A percentile compares a stretch with the other conserved stretches of the same genome.
phyloP scores from a whole-genome alignment of 2,113 vertebrate genomes.

The Apeltes quadracus region DNA sequence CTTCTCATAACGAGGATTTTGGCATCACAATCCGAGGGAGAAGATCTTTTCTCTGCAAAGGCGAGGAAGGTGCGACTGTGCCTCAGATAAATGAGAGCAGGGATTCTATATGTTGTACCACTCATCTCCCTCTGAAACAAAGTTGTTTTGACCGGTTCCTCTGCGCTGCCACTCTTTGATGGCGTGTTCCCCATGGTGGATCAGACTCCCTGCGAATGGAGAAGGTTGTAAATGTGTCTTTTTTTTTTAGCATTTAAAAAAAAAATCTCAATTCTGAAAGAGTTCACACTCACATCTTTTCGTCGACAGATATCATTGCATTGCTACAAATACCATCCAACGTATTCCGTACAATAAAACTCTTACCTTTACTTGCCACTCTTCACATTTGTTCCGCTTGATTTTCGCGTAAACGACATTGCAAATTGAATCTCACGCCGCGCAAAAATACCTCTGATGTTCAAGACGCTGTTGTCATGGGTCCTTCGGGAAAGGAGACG shows the following conservation, averaged over 20 bases:
- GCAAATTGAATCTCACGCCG: constrained; percentile 37
- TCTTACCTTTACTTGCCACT: constrained; percentile 65
- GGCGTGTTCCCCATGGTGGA: constrained; percentile 71
- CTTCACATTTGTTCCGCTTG: constrained; percentile 30
- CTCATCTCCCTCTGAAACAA: constrained; percentile 81
- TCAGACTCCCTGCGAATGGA: constrained; percentile 48
- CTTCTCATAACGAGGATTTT: constrained; percentile 87
- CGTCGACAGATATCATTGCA: constrained; percentile 28
- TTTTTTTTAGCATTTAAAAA: too few species aligned
- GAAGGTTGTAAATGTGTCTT: constrained; percentile 6
- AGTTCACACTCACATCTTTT: constrained; percentile 59
- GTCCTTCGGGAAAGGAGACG: constrained; percentile 36
- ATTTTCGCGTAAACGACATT: constrained; percentile 34
- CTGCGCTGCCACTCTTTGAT: constrained; percentile 56
- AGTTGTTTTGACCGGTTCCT: constrained; percentile 73
- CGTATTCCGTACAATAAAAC: neutral
- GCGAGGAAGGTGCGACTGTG: constrained; percentile 83
- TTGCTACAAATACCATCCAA: neutral
- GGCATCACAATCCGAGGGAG: constrained; percentile 82
- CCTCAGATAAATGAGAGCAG: constrained; percentile 86
- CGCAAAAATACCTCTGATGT: constrained; percentile 30
- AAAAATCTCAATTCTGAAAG: constrained; percentile 23
- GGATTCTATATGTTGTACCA: constrained; percentile 88
- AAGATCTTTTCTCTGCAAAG: constrained; percentile 89
- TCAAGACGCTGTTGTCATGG: constrained; percentile 55